Evolutionary conservation across 53 echinoderm and acorn worm genomes (phyloP).

Genomic region (Astropecten irregularis): DNA sequence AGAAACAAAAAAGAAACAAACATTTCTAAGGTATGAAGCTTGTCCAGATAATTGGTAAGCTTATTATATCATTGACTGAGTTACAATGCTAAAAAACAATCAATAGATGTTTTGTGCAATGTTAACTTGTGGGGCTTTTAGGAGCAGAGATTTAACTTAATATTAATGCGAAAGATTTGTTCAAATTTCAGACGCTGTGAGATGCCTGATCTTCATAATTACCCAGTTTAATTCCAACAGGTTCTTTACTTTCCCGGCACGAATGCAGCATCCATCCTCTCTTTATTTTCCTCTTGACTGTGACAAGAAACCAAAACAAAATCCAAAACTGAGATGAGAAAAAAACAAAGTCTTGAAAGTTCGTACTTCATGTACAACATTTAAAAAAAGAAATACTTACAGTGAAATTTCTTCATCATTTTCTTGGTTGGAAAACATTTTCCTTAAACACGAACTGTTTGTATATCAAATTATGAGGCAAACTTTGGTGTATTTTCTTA

Average conservation of each 20-base stretch:
- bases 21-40: no score
- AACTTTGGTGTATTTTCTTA: neutral
- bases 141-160: slow-evolving; percentile 43
- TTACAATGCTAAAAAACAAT: slow-evolving; percentile 4
- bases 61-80: no score
- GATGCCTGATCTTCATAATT: neutral
- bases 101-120: slow-evolving; percentile 1
- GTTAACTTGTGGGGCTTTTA: slow-evolving; percentile 32
- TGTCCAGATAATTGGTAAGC: no score
- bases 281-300: slow-evolving; percentile 44
- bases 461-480: slow-evolving; percentile 37
- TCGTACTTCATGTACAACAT: neutral
- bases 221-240: slow-evolving; percentile 11
- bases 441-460: no score
- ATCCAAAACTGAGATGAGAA: neutral
- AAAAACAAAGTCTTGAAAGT: neutral
- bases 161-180: slow-evolving; percentile 10
- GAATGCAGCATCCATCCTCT: neutral
- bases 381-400: no score
- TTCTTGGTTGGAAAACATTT: no score
- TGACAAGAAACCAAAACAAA: slow-evolving; percentile 46
- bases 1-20: no score
- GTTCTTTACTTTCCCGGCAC: slow-evolving; percentile 18
- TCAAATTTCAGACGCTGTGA: slow-evolving; percentile 3
- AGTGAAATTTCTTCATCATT: no score